Conservation (phyloP, 2,888 invertebrate genomes). For the Hyppa rectilinea region DNA sequence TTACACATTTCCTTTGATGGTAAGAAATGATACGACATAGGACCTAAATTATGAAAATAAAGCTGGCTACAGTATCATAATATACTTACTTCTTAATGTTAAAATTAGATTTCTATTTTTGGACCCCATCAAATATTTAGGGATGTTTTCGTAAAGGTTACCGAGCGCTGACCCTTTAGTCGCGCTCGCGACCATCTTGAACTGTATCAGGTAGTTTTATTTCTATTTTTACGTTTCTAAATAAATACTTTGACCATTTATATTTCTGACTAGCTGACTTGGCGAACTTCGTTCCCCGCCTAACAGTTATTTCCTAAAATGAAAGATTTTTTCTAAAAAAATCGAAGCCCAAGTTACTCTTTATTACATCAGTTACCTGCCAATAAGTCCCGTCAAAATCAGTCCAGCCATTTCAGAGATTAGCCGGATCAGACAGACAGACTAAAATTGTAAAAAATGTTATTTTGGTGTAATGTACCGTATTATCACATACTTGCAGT, state of each 20-base stretch:
- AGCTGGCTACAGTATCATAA: constrained; percentile 7
- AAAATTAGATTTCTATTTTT: constrained; percentile 30
- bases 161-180: constrained; percentile 19
- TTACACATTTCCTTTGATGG: neutral
- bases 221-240: neutral
- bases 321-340: too few relatives aligned
- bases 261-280: too few relatives aligned
- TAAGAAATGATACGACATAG: neutral
- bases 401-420: too few relatives aligned
- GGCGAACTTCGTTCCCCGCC: too few relatives aligned
- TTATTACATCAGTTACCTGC: too few relatives aligned
- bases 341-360: too few relatives aligned
- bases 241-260: neutral
- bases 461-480: too few relatives aligned
- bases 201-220: neutral
- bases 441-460: too few relatives aligned
- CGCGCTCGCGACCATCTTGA: constrained; percentile 9
- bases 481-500: too few relatives aligned
- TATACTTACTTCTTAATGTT: neutral
- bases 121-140: constrained; percentile 30
- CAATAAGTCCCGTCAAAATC: too few relatives aligned
- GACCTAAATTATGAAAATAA: neutral
- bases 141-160: constrained; percentile 33
- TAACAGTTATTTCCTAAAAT: too few relatives aligned
- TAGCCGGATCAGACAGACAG: too few relatives aligned